Evolutionary conservation across 53 echinoderm and acorn worm species (phyloP), one percentile per base, ranked within the genome.

Genomic region (Astropecten irregularis): DNA sequence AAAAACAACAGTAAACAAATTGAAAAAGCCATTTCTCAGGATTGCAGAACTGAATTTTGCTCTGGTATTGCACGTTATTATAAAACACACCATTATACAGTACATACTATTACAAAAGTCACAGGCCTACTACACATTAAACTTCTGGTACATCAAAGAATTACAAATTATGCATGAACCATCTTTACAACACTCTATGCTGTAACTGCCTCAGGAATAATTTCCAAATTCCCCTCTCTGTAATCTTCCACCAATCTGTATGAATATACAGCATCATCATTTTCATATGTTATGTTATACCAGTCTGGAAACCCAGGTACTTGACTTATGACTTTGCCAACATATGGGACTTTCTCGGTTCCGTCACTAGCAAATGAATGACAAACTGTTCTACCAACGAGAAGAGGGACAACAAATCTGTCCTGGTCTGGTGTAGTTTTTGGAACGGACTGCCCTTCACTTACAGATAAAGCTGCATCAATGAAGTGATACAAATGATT

Each of bases 231-330:
- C 9, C 21, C 60, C 2, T 60, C 60, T 60, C 29, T 60, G 60
- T 60, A 60, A 23, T 60, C 63, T 30, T 63, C 63, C 28, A 63
- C 63, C n/a, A 63, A 63, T 63, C 63, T 63, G 36, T 84, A 82
- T 1, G 66, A 10, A 49, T 82, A 82, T 2, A 65, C 62, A 40
- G 58, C 54, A 40, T 55, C 46, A 30, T 84, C 85, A 72, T 71
- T 57, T 6, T 84, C 61, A 61, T 82, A 82, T 6, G 33, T 46
- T 13, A 82, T 82, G 54, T 82, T 82, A 22, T 42, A 82, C 82
- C 82, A 82, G 0, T 37, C 9, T 3, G 85, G 85, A 85, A 85
- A 85, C 0, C 73, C 85, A 20, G 85, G 85, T 20, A 85, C 85
- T 33, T 85, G 85, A 31, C 85, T 85, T n/a, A 85, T 54, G 14